Evolutionary conservation across 2,888 invertebrate genomes (phyloP).

Genomic region (Sericinus montela): DNA sequence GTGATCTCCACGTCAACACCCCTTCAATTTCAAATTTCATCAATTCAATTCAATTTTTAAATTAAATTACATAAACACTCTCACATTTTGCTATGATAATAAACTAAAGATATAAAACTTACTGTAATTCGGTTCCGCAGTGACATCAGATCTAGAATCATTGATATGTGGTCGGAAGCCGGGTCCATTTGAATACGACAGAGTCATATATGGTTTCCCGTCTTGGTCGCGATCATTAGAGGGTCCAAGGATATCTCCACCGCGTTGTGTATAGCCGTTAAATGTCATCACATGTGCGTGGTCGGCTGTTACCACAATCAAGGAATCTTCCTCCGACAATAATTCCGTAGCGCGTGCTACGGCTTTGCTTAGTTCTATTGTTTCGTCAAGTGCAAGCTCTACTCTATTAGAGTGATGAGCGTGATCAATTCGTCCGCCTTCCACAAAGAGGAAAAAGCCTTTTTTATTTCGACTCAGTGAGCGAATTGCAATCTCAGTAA

Average conservation of each 20-base stretch:
- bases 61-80: too few species aligned
- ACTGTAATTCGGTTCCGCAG: conserved; percentile 29
- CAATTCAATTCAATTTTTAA: too few species aligned
- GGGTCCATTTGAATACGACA: conserved; percentile 83
- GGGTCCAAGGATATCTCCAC: conserved; percentile 43
- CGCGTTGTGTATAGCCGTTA: conserved; percentile 81
- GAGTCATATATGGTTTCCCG: conserved; percentile 77
- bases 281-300: conserved; percentile 83
- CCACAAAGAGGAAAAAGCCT: conserved; percentile 85
- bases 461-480: conserved; percentile 77
- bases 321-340: conserved; percentile 76
- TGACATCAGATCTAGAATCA: conserved; percentile 67
- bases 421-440: conserved; percentile 79
- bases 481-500: conserved; percentile 79
- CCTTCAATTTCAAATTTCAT: conserved; percentile 28
- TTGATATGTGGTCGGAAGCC: conserved; percentile 59
- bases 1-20: conserved; percentile 35
- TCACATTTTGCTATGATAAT: too few species aligned
- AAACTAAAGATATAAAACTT: conserved; percentile 19
- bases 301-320: conserved; percentile 86
- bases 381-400: conserved; percentile 80
- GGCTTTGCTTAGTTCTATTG: conserved; percentile 79
- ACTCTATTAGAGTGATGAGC: conserved; percentile 79
- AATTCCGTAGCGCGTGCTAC: conserved; percentile 51
- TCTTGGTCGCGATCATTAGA: conserved; percentile 63